phyloP scores from a whole-genome alignment of 64 coral and sea anemone genomes.

The Stylophora pistillata region DNA sequence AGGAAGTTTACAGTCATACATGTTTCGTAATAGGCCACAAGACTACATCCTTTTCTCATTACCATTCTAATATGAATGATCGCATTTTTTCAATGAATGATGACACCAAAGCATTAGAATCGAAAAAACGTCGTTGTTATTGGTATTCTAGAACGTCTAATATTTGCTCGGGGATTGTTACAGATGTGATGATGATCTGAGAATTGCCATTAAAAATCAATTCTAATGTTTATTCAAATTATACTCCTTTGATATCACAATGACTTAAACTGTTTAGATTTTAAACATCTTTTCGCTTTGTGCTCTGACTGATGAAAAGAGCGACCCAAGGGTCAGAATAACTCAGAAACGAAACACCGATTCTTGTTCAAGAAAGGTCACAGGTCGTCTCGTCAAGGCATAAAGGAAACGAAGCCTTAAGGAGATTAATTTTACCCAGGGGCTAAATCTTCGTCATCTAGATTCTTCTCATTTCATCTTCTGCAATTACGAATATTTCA shows the following conservation, averaged over 20 bases:
- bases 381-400: neutral
- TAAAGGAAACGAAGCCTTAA: neutral
- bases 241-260: neutral
- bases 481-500: neutral
- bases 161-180: neutral
- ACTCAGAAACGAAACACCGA: neutral
- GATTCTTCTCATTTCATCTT: neutral
- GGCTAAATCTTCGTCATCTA: neutral
- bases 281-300: neutral
- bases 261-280: constrained; percentile 8
- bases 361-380: neutral
- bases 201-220: neutral
- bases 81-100: too few relatives aligned
- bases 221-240: neutral
- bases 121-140: too few relatives aligned
- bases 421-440: neutral
- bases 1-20: too few relatives aligned
- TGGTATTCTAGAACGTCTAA: too few relatives aligned
- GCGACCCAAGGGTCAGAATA: neutral
- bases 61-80: too few relatives aligned
- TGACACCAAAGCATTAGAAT: too few relatives aligned
- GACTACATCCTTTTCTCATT: too few relatives aligned
- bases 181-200: too few relatives aligned
- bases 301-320: neutral
- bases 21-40: too few relatives aligned